These are phyloP conservation scores for Melanotaenia nigrans DNA, from an alignment of 2,797 vertebrate species.

Conservation along the genomic window DNA sequence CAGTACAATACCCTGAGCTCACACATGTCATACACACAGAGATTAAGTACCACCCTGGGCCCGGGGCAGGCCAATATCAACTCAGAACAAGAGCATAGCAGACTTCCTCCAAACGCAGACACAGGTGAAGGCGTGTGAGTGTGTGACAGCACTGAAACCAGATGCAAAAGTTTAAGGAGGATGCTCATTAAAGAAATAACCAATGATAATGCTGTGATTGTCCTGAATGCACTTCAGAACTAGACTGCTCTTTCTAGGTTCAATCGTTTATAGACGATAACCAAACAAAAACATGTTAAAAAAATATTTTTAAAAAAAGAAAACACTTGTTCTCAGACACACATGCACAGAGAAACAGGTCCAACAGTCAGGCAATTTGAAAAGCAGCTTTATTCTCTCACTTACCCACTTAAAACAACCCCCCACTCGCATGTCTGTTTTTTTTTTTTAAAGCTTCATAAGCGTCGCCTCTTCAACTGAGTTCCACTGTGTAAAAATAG, in stretches of 20 bases:
- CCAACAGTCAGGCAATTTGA: slow-evolving; percentile 68
- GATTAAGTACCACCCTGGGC: slow-evolving; percentile 80
- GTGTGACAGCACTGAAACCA: slow-evolving; percentile 12
- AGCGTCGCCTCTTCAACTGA: slow-evolving; percentile 79
- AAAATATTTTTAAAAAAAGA: background rate
- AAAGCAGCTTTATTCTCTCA: slow-evolving; percentile 75
- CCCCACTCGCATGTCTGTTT: slow-evolving; percentile 55
- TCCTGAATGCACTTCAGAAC: slow-evolving; percentile 42
- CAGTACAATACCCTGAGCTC: slow-evolving; percentile 83
- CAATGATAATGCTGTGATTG: background rate
- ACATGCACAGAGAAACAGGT: slow-evolving; percentile 54
- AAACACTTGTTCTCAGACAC: slow-evolving; percentile 41
- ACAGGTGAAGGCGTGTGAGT: slow-evolving; percentile 1
- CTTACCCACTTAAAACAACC: slow-evolving; percentile 65
- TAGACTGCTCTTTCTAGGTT: slow-evolving; percentile 67
- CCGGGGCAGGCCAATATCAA: slow-evolving; percentile 65
- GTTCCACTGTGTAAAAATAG: slow-evolving; percentile 78
- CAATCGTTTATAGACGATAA: slow-evolving; percentile 38
- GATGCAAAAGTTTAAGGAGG: slow-evolving; percentile 26
- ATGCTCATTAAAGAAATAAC: slow-evolving; percentile 1
- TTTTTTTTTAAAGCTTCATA: slow-evolving; percentile 74
- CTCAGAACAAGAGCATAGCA: slow-evolving; percentile 67
- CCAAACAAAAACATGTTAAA: background rate
- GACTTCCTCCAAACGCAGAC: slow-evolving; percentile 36
- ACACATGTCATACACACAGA: slow-evolving; percentile 81